These are phyloP conservation scores for Microtus ochrogaster DNA, from an alignment of 2,113 vertebrate genomes.

Conservation along the genomic window DNA sequence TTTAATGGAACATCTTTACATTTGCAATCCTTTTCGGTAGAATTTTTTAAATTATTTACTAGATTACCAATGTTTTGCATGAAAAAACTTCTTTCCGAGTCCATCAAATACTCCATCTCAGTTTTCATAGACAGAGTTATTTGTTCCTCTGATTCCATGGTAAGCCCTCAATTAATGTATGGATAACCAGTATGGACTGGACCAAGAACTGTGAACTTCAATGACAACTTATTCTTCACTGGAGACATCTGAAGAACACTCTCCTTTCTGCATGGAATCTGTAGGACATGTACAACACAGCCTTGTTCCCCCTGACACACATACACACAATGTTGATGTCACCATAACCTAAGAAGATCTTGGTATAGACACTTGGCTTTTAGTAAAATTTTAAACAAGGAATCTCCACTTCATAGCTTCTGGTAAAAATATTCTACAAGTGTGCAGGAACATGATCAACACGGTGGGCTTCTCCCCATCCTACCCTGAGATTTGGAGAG, in stretches of 20 bases:
- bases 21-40: neutral
- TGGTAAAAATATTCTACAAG: neutral
- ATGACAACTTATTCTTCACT: neutral
- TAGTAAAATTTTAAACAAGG: neutral
- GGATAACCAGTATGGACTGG: neutral
- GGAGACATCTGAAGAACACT: neutral
- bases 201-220: neutral
- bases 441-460: neutral
- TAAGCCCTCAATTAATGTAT: neutral
- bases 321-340: neutral
- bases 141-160: neutral
- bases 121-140: neutral
- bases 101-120: neutral
- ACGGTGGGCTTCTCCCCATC: neutral
- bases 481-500: neutral
- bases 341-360: neutral
- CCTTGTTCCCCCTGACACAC: neutral
- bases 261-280: neutral
- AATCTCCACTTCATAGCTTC: neutral
- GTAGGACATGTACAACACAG: neutral
- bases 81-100: neutral
- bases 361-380: neutral
- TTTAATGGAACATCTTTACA: conserved; percentile 27
- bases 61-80: neutral
- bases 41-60: neutral